phyloP scores from a whole-genome alignment of 2,888 invertebrate species.

The Cyaniris semiargus region DNA sequence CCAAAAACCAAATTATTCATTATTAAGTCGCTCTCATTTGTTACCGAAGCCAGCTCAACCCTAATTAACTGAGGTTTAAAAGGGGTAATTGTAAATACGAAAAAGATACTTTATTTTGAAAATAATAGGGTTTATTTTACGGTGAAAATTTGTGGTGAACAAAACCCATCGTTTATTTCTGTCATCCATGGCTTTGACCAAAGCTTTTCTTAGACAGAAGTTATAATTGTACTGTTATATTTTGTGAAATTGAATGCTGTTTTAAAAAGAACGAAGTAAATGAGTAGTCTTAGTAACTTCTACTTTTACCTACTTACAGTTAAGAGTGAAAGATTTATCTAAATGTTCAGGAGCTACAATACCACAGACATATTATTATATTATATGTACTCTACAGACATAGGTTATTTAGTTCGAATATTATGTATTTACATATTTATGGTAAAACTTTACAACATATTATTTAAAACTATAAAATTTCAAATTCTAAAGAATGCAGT shows the following conservation, averaged over 20 bases:
- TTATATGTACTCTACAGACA: too few species aligned
- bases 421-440: too few species aligned
- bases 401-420: too few species aligned
- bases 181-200: conserved; percentile 19
- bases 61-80: conserved; percentile 24
- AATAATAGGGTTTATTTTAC: neutral
- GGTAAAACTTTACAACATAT: too few species aligned
- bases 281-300: neutral
- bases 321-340: neutral
- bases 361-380: too few species aligned
- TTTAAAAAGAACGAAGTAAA: neutral
- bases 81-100: neutral
- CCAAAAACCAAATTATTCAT: conserved; percentile 21
- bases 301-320: neutral
- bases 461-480: too few species aligned
- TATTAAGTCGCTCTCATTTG: conserved; percentile 18
- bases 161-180: neutral
- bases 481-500: too few species aligned
- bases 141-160: neutral
- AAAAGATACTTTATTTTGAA: neutral
- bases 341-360: too few species aligned
- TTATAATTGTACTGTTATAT: neutral
- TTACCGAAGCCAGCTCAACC: neutral
- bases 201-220: conserved; percentile 11
- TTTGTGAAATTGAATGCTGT: neutral